These are phyloP conservation scores for Schizotus pectinicornis DNA, from an alignment of 2,888 invertebrate species.

Conservation along the genomic window DNA sequence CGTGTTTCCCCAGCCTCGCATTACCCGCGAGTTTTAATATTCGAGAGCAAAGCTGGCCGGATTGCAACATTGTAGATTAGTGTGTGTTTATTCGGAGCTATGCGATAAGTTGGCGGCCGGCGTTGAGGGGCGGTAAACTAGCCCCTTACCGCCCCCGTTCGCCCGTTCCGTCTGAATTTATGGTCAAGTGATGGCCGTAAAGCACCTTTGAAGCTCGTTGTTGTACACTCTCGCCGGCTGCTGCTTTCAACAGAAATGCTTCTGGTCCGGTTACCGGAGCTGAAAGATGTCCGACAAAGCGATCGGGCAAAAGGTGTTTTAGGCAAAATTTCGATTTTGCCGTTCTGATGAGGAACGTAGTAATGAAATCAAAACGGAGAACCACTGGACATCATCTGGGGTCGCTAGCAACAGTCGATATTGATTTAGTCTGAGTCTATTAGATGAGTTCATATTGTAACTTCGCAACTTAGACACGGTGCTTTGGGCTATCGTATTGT, in stretches of 20 bases:
- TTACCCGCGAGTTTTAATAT: constrained; percentile 49
- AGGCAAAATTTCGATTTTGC: constrained; percentile 2
- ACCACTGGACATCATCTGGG: constrained; percentile 13
- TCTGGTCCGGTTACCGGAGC: not conserved
- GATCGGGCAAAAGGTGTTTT: not conserved
- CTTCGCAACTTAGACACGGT: constrained; percentile 20
- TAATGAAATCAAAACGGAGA: constrained; percentile 1
- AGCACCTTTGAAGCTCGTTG: constrained; percentile 35
- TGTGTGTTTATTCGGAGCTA: constrained; percentile 52
- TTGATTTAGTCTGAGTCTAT: constrained; percentile 28
- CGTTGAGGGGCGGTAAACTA: constrained; percentile 7
- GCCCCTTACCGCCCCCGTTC: constrained; percentile 2
- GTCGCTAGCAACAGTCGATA: constrained; percentile 22
- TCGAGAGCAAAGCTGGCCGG: constrained; percentile 44
- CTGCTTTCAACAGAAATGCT: constrained; percentile 1
- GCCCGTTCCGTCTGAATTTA: constrained; percentile 29
- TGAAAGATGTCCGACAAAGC: constrained; percentile 17
- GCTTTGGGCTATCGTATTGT: constrained; percentile 24
- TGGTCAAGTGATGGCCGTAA: constrained; percentile 36
- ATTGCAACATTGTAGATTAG: constrained; percentile 56
- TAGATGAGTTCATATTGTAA: constrained; percentile 31
- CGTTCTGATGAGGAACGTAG: constrained; percentile 5
- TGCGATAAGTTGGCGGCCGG: constrained; percentile 49
- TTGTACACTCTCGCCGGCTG: constrained; percentile 9
- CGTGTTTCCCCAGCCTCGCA: constrained; percentile 41